Percentiles rank a stretch among this genome's conserved stretches.
phyloP scores from a whole-genome alignment of 2,113 vertebrate genomes.

The Taurulus bubalis region DNA sequence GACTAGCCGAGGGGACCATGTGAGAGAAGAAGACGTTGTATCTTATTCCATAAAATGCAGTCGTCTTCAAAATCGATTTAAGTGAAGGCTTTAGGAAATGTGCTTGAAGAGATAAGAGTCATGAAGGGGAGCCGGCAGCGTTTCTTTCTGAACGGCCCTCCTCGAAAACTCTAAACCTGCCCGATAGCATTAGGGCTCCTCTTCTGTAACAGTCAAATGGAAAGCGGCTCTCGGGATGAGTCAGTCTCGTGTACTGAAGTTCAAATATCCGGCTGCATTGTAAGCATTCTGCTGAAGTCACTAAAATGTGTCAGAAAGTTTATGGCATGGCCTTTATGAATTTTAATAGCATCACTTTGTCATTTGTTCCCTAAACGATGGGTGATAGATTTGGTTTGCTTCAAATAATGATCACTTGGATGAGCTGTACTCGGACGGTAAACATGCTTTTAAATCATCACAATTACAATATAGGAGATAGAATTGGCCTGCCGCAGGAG shows the following conservation, averaged over 20 bases:
- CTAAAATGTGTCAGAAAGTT: conserved; percentile 64
- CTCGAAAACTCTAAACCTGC: conserved; percentile 68
- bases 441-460: conserved; percentile 63
- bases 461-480: conserved; percentile 49
- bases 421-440: conserved; percentile 50
- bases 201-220: conserved; percentile 56
- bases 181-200: conserved; percentile 53
- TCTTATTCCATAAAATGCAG: conserved; percentile 69
- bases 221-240: conserved; percentile 55
- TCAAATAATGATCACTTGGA: conserved; percentile 59
- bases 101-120: conserved; percentile 75
- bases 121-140: conserved; percentile 53
- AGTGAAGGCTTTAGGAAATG: conserved; percentile 72
- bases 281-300: conserved; percentile 66
- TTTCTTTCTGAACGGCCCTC: conserved; percentile 41
- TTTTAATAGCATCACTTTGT: conserved; percentile 58
- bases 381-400: conserved; percentile 48
- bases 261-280: conserved; percentile 45
- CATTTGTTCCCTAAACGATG: conserved; percentile 31
- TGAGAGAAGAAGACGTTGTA: conserved; percentile 26
- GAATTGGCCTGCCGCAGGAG: conserved; percentile 32
- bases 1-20: not conserved
- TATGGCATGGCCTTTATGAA: conserved; percentile 39
- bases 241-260: conserved; percentile 43
- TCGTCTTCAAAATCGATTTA: conserved; percentile 74